A percentile compares a stretch with the other conserved stretches of the same genome.
Evolutionary conservation across 30 jellyfish, hydroid and myxozoan genomes (phyloP).

Genomic region (Haliclystus octoradiatus): DNA sequence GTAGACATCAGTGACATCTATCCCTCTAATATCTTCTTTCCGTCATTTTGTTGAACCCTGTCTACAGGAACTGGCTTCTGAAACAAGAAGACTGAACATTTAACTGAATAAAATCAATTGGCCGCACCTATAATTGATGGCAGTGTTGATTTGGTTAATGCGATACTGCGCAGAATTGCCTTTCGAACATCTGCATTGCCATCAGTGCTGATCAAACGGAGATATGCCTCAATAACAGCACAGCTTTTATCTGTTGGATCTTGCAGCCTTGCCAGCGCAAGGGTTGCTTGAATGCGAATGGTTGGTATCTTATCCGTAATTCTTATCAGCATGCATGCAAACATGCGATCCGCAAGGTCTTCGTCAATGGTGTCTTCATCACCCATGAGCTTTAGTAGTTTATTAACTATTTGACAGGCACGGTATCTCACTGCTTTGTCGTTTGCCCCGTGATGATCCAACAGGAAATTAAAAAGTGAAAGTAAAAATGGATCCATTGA

Average conservation of each 20-base stretch:
- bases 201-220: conserved; percentile 68
- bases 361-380: conserved; percentile 86
- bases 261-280: conserved; percentile 77
- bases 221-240: conserved; percentile 75
- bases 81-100: too few relatives aligned
- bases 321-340: conserved; percentile 85
- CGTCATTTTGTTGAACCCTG: too few relatives aligned
- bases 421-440: conserved; percentile 81
- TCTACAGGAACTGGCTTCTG: too few relatives aligned
- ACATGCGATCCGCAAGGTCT: conserved; percentile 61
- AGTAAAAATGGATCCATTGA: conserved; percentile 58
- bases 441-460: conserved; percentile 61
- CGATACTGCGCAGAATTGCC: conserved; percentile 61
- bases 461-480: conserved; percentile 47
- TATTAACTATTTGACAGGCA: conserved; percentile 68
- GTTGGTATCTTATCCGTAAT: conserved; percentile 71
- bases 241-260: conserved; percentile 77
- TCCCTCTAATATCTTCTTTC: too few relatives aligned
- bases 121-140: conserved; percentile 54
- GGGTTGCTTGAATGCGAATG: conserved; percentile 77
- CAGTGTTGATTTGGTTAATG: conserved; percentile 60
- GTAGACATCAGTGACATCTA: too few relatives aligned
- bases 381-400: conserved; percentile 44
- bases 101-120: too few relatives aligned
- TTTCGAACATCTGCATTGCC: conserved; percentile 85